Percentiles rank a stretch among this genome's conserved stretches.
phyloP scores from a whole-genome alignment of 64 coral and sea anemone species.

The Actinia tenebrosa region DNA sequence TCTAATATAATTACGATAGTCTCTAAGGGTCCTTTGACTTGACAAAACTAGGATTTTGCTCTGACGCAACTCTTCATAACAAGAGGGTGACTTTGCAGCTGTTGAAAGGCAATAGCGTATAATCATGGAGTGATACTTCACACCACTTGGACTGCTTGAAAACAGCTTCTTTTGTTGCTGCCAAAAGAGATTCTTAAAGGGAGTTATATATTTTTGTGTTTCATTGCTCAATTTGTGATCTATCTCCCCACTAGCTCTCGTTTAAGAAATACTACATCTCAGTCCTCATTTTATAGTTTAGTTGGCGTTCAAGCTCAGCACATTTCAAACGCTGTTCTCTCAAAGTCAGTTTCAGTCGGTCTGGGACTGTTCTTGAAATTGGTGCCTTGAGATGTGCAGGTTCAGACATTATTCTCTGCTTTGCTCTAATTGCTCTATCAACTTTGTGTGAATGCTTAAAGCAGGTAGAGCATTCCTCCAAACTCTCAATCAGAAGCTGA shows the following conservation, averaged over 20 bases:
- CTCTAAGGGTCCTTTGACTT: too few relatives aligned
- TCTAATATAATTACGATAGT: too few relatives aligned
- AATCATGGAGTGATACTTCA: background rate
- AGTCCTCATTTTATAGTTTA: slow-evolving; percentile 19
- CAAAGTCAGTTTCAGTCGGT: slow-evolving; percentile 19
- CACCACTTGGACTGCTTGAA: too few relatives aligned
- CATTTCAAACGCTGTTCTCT: slow-evolving; percentile 30
- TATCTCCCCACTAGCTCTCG: slow-evolving; percentile 13
- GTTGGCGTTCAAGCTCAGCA: slow-evolving; percentile 15
- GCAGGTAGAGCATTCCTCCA: too few relatives aligned
- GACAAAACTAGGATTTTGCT: too few relatives aligned
- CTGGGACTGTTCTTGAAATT: slow-evolving; percentile 17
- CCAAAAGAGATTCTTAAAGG: background rate
- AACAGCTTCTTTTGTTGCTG: background rate
- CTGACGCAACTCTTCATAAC: too few relatives aligned
- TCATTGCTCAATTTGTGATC: slow-evolving; percentile 38
- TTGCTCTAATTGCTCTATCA: too few relatives aligned
- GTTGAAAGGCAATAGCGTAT: too few relatives aligned
- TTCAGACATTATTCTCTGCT: too few relatives aligned
- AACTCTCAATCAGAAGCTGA: too few relatives aligned
- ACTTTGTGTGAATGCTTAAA: too few relatives aligned
- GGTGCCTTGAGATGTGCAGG: background rate
- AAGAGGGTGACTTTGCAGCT: too few relatives aligned
- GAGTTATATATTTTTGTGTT: background rate
- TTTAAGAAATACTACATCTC: background rate